phyloP scores from a whole-genome alignment of 1,140 invertebrate species.

The Brachionus rubens region DNA sequence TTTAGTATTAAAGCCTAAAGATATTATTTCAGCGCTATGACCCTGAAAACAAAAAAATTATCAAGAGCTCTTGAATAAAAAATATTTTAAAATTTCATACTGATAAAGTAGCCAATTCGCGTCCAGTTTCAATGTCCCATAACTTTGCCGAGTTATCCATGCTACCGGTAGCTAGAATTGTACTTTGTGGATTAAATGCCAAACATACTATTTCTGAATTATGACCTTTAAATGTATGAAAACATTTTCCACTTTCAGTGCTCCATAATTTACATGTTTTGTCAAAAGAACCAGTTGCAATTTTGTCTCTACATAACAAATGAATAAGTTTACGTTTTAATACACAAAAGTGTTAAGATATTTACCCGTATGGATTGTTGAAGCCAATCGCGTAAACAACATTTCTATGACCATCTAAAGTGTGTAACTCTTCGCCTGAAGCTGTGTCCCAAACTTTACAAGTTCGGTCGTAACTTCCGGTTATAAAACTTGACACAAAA shows the following conservation, averaged over 20 bases:
- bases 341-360: constrained; percentile 25
- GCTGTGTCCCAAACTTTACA: constrained; percentile 76
- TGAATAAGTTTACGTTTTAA: neutral
- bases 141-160: constrained; percentile 73
- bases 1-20: constrained; percentile 69
- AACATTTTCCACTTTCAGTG: constrained; percentile 67
- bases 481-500: constrained; percentile 67
- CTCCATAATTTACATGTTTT: constrained; percentile 73
- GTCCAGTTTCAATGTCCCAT: constrained; percentile 67
- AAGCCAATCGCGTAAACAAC: constrained; percentile 75
- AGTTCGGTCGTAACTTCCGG: constrained; percentile 78
- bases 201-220: constrained; percentile 69
- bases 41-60: constrained; percentile 60
- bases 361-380: constrained; percentile 72
- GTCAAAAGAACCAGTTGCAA: constrained; percentile 76
- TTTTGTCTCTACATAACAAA: constrained; percentile 65
- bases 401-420: constrained; percentile 72
- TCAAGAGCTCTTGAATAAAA: neutral
- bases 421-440: constrained; percentile 68
- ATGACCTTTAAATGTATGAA: constrained; percentile 71
- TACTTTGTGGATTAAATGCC: constrained; percentile 66
- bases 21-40: constrained; percentile 72
- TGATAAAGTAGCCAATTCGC: constrained; percentile 63
- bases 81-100: constrained; percentile 50
- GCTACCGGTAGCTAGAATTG: constrained; percentile 69